phyloP scores from a whole-genome alignment of 2,797 vertebrate species.

The Peromyscus nudipes region DNA sequence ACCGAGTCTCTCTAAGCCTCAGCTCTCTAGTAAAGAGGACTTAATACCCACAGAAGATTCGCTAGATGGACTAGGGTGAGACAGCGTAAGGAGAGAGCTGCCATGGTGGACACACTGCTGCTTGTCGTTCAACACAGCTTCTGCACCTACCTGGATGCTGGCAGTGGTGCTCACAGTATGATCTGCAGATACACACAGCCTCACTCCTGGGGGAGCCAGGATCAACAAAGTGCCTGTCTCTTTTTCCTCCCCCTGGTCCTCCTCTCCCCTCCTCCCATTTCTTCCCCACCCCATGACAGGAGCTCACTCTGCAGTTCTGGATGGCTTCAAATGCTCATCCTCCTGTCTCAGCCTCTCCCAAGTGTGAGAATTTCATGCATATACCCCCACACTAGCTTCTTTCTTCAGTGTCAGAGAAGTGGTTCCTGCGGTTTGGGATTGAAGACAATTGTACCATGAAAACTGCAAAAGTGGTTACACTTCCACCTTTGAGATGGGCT shows the following conservation, averaged over 20 bases:
- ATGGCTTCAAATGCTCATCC: not conserved
- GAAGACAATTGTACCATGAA: not conserved
- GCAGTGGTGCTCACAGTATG: rapidly evolving
- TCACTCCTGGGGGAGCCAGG: not conserved
- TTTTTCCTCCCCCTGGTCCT: not conserved
- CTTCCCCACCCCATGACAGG: not conserved
- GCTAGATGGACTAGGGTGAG: not conserved
- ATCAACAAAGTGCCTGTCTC: not conserved
- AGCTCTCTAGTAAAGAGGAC: not conserved
- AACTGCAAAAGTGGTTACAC: slow-evolving; percentile 6
- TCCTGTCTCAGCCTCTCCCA: not conserved
- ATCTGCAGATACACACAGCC: not conserved
- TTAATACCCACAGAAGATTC: not conserved
- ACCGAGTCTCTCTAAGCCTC: not conserved
- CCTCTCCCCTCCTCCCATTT: no score
- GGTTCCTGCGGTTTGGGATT: not conserved
- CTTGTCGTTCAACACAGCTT: not conserved
- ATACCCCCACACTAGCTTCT: not conserved
- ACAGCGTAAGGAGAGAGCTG: not conserved
- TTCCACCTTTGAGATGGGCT: not conserved
- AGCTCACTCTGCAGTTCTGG: not conserved
- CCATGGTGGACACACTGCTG: not conserved
- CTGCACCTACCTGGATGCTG: not conserved
- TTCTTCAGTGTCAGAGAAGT: not conserved
- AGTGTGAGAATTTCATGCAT: not conserved